phyloP scores from a whole-genome alignment of 2,113 vertebrate genomes.

The Dromiciops gliroides region DNA sequence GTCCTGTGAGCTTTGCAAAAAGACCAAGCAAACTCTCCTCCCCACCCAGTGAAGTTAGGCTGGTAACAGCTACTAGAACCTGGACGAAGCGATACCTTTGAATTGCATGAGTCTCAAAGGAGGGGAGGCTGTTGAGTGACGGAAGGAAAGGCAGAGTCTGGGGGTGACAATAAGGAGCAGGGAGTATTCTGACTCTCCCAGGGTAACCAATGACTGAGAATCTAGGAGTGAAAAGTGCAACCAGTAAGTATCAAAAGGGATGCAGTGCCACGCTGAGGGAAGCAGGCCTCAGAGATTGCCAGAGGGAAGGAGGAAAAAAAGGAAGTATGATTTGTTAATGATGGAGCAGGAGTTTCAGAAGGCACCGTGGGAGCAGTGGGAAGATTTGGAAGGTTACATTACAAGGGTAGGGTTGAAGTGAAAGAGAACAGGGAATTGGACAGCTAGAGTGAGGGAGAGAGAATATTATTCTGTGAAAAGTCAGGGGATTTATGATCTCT shows the following conservation, averaged over 20 bases:
- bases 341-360: not conserved
- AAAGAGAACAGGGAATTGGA: not conserved
- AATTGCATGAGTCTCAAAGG: not conserved
- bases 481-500: not conserved
- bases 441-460: not conserved
- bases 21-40: not conserved
- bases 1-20: not conserved
- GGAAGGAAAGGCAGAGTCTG: not conserved
- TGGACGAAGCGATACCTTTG: not conserved
- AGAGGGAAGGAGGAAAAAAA: not conserved
- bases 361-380: not conserved
- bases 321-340: not conserved
- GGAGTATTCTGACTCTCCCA: not conserved
- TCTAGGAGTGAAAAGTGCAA: not conserved
- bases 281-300: not conserved
- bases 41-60: rapidly evolving
- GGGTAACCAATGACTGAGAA: not conserved
- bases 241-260: not conserved
- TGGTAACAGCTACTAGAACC: not conserved
- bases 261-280: not conserved
- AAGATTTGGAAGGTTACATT: not conserved
- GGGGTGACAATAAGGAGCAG: not conserved
- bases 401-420: not conserved
- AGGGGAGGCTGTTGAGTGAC: not conserved
- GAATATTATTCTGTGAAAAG: not conserved